Evolutionary conservation across 2,797 vertebrate species (phyloP).

Genomic region (Hippopotamyrus pictus): DNA sequence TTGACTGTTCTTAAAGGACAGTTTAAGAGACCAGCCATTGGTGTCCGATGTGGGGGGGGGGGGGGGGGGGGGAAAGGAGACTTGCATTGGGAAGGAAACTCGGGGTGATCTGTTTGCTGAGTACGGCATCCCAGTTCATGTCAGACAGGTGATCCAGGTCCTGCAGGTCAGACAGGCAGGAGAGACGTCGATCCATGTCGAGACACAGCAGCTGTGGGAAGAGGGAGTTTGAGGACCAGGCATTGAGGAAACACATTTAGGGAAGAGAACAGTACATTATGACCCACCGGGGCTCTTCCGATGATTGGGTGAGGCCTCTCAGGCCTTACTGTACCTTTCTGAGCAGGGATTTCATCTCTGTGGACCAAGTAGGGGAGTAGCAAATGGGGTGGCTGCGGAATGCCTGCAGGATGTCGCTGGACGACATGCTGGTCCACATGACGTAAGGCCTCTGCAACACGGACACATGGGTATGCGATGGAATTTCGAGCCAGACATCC

Average conservation of each 20-base stretch:
- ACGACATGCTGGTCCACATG: slow-evolving; percentile 75
- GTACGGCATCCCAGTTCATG: slow-evolving; percentile 84
- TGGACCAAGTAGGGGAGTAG: slow-evolving; percentile 81
- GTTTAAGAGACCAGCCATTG: background rate
- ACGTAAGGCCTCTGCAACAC: slow-evolving; percentile 81
- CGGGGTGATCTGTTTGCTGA: slow-evolving; percentile 78
- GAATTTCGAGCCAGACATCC: background rate
- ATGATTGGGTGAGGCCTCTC: background rate
- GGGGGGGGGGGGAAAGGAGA: background rate
- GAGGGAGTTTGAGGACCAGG: background rate
- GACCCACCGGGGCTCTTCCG: background rate
- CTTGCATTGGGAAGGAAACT: slow-evolving; percentile 87
- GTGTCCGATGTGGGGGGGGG: background rate
- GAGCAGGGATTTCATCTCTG: slow-evolving; percentile 78
- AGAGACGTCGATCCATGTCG: slow-evolving; percentile 77
- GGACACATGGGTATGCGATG: background rate
- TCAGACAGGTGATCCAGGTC: slow-evolving; percentile 74
- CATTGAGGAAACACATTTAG: background rate
- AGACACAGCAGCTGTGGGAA: slow-evolving; percentile 74
- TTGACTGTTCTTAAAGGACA: background rate
- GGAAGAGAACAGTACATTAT: background rate
- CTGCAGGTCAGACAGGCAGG: slow-evolving; percentile 78
- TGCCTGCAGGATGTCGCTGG: slow-evolving; percentile 75
- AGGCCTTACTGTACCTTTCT: slow-evolving; percentile 56
- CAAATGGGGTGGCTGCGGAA: slow-evolving; percentile 74